These are phyloP conservation scores for Stenolophus ochropezus DNA, from an alignment of 2,888 invertebrate genomes.

Conservation along the genomic window DNA sequence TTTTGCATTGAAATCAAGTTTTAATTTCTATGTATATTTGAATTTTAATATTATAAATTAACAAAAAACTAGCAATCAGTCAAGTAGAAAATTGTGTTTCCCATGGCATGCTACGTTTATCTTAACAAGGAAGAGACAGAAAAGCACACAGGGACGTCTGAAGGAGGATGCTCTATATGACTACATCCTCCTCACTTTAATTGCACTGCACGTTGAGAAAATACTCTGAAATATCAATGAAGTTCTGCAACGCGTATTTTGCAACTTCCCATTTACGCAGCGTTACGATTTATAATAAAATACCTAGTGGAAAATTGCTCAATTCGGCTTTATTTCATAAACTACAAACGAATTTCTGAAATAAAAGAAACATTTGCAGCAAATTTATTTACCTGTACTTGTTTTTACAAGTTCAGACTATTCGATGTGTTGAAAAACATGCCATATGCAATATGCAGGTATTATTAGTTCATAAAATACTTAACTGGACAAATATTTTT, in stretches of 20 bases:
- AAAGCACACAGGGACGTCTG: conserved; percentile 20
- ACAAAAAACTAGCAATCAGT: conserved; percentile 22
- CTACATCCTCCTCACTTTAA: conserved; percentile 16
- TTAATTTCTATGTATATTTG: conserved; percentile 17
- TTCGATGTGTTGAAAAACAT: neutral
- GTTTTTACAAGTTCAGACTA: neutral
- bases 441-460: neutral
- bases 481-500: neutral
- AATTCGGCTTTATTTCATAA: neutral
- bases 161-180: conserved; percentile 35
- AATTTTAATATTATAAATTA: conserved; percentile 45
- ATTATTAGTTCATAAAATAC: neutral
- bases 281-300: conserved; percentile 11
- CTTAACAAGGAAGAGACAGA: conserved; percentile 36
- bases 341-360: neutral
- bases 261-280: conserved; percentile 13
- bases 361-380: neutral
- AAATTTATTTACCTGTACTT: neutral
- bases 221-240: conserved; percentile 18
- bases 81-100: conserved; percentile 49
- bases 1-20: conserved; percentile 35
- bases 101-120: conserved; percentile 13
- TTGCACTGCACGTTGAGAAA: conserved; percentile 10
- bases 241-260: neutral
- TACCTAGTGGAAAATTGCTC: neutral